Base-by-base conservation (phyloP, 2,113 vertebrate species). In the Ondatra zibethicus region DNA sequence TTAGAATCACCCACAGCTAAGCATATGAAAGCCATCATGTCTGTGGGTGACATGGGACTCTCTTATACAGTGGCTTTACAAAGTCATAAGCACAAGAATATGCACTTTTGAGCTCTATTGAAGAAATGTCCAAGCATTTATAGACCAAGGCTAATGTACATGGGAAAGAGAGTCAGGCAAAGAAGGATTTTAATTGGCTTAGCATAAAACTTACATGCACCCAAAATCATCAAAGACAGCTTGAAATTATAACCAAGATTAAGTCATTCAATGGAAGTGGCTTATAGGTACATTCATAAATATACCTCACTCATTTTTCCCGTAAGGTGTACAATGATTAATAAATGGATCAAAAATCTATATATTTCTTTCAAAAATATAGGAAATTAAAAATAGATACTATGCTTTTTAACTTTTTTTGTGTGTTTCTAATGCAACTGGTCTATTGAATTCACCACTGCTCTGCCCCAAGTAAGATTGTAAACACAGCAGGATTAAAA, bases 151-250 rank as follows among this genome's bases (percentile, higher is more conserved):
- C 13, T 50, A 78, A 52, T 76, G 3, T 66, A 88, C 9, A 82
- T 0, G 65, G 70, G 42, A 87, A 80, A 66, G 45, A 7, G 29
- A 81, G 87, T 61, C n/a, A 80, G 61, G 63, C 25, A 50, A 90
- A 80, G 16, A 94, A 27, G n/a, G 11, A 36, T 66, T 94, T 94
- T 65, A 78, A 77, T 94, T 92, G 47, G 27, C n/a, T 78, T 77
- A 33, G 23, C 21, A 85, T 45, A 81, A 88, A 89, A 70, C 6
- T 31, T 65, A 25, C 12, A 82, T 73, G n/a, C 81, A 70, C 33
- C 25, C 25, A 55, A 39, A 75, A 10, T 45, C 33, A 63, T 87
- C 50, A 94, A 19, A n/a, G 39, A 21, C 31, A 92, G 19, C n/a
- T 70, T 80, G 70, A 75, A 72, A 77, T 91, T 73, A 87, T 68